Evolutionary conservation across 1,140 invertebrate species (phyloP), one percentile per base, ranked within the genome.

Genomic region (Trinorchestia longiramus): DNA sequence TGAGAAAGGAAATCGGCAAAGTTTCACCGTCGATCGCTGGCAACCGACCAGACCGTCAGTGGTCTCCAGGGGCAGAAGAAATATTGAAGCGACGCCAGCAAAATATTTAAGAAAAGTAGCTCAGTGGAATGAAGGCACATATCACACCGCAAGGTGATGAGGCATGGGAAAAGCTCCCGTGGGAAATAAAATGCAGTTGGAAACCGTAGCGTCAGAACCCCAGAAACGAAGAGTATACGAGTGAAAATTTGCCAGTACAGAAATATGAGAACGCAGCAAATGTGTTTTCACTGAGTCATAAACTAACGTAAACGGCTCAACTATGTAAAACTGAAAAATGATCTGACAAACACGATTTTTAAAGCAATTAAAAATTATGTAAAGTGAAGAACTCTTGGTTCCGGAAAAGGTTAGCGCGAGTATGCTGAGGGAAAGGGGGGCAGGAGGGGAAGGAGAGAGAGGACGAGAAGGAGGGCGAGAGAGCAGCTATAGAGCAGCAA

Each of bases 1-100:
- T 94, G 92, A 45, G 43, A n/a, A 42, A 43, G 92, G 92, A 94
- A 94, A 94, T 94, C 92, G 92, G 92, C 43, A 94, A 94, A 94
- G 92, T 94, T 94, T 94, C 40, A 36, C 43, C 43, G 92, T 8
- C 43, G 92, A 43, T 94, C 92, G 92, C 43, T 94, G 43, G 43
- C 92, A 42, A n/a, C 44, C 44, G 92, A 94, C 92, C 41, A 44
- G 92, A 45, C 92, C 92, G 43, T 43, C 92, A 43, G 43, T 47
- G 92, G 92, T 94, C 92, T 40, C 92, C 43, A 11, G 92, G 88
- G 43, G 40, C 43, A 40, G 44, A 94, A 94, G 92, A 94, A 94
- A 94, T 94, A 94, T 94, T 45, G 92, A 94, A 47, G 43, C 92
- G 92, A 45, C 43, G 92, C 44, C 62, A 77, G 62, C 62, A 77